phyloP scores from a whole-genome alignment of 2,888 invertebrate genomes.

The Seira ritae region DNA sequence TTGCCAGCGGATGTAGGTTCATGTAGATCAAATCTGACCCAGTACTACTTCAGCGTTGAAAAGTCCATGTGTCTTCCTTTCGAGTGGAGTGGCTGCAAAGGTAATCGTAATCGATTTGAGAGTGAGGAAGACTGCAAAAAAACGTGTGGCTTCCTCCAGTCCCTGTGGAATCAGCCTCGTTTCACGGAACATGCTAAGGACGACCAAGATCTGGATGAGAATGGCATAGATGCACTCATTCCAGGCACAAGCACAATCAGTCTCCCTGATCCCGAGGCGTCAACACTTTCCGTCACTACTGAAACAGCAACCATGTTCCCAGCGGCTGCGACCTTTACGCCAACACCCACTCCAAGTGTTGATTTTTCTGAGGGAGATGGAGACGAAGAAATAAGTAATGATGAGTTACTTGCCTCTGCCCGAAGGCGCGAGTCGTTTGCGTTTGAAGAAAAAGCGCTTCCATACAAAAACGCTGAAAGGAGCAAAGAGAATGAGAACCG shows the following conservation, averaged over 20 bases:
- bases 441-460: neutral
- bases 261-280: neutral
- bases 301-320: neutral
- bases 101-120: slow-evolving; percentile 77
- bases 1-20: slow-evolving; percentile 77
- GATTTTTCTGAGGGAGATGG: slow-evolving; percentile 29
- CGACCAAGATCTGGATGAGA: neutral
- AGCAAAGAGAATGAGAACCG: neutral
- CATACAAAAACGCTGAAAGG: neutral
- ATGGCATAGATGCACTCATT: neutral
- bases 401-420: neutral
- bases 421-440: neutral
- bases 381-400: slow-evolving; percentile 21
- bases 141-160: slow-evolving; percentile 71
- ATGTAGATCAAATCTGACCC: slow-evolving; percentile 77
- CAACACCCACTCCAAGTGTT: neutral
- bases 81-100: slow-evolving; percentile 79
- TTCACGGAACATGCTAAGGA: neutral
- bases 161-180: neutral
- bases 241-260: neutral
- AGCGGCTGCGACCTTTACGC: neutral
- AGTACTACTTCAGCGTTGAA: slow-evolving; percentile 78
- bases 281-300: neutral
- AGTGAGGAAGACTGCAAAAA: slow-evolving; percentile 74
- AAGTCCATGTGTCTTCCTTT: slow-evolving; percentile 78